Conservation (phyloP, 2,113 vertebrate species). For the Corythoichthys haematopterus region DNA sequence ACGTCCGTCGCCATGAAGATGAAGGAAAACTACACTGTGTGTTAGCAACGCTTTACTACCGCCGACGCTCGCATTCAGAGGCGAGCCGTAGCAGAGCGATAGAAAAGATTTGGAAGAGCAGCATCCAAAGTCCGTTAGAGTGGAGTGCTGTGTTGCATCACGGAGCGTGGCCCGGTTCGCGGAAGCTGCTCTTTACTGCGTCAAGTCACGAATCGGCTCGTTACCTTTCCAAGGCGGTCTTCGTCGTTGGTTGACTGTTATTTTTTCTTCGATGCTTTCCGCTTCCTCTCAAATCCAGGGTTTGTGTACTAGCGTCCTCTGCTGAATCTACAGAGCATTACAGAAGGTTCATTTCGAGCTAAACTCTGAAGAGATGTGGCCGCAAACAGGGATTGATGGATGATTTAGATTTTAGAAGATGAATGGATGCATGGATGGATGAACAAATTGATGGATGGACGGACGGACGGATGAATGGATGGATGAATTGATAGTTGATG, state of each 20-base stretch:
- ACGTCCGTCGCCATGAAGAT: constrained; percentile 53
- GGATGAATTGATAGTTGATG: no score
- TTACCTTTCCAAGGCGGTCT: neutral
- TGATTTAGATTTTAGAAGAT: neutral
- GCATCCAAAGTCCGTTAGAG: constrained; percentile 55
- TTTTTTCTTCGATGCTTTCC: neutral
- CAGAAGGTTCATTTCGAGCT: neutral
- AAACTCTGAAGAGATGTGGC: neutral
- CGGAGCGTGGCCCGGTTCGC: neutral
- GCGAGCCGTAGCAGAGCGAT: constrained; percentile 9
- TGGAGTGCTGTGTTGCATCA: constrained; percentile 48
- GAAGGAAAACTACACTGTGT: neutral
- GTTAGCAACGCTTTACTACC: neutral
- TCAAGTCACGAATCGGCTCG: constrained; percentile 23
- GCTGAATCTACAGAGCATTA: neutral
- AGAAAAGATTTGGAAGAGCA: constrained; percentile 4
- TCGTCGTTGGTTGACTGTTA: neutral
- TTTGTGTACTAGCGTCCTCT: neutral
- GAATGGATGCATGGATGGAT: neutral
- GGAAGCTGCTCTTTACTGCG: constrained; percentile 24
- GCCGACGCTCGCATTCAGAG: neutral
- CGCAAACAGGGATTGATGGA: neutral
- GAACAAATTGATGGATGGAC: no score
- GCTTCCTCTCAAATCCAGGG: constrained; percentile 8
- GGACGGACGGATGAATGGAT: no score